phyloP scores from a whole-genome alignment of 2,888 invertebrate species.

The Rhorus exstirpatorius region DNA sequence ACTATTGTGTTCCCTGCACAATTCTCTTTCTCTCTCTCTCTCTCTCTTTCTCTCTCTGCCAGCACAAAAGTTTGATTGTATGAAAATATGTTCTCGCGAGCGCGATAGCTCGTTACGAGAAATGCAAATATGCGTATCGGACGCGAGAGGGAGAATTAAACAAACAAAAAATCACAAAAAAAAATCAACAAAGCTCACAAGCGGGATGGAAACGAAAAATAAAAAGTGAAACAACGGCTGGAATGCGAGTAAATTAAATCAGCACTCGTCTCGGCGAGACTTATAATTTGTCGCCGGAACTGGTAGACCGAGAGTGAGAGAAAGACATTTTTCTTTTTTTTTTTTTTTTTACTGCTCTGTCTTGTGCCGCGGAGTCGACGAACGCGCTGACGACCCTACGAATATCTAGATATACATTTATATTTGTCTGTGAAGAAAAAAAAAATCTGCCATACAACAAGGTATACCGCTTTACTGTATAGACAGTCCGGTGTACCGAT shows the following conservation, averaged over 20 bases:
- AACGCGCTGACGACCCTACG: conserved; percentile 14
- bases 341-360: neutral
- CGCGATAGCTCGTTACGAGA: conserved; percentile 52
- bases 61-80: conserved; percentile 40
- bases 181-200: conserved; percentile 5
- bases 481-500: too few relatives aligned
- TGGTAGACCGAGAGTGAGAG: neutral
- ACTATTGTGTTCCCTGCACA: conserved; percentile 13
- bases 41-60: conserved; percentile 4
- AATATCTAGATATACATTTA: neutral
- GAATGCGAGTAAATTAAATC: conserved; percentile 35
- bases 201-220: neutral
- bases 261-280: conserved; percentile 9
- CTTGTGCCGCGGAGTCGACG: conserved; percentile 2
- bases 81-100: conserved; percentile 45
- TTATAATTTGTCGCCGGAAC: conserved; percentile 37
- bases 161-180: neutral
- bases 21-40: neutral
- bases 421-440: neutral
- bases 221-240: conserved; percentile 8
- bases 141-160: conserved; percentile 9
- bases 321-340: conserved; percentile 1
- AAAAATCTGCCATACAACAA: neutral
- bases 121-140: conserved; percentile 45
- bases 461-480: too few relatives aligned